A percentile compares a stretch with the other conserved stretches of the same genome.
phyloP scores from a whole-genome alignment of 2,113 vertebrate species.

The Galemys pyrenaicus region DNA sequence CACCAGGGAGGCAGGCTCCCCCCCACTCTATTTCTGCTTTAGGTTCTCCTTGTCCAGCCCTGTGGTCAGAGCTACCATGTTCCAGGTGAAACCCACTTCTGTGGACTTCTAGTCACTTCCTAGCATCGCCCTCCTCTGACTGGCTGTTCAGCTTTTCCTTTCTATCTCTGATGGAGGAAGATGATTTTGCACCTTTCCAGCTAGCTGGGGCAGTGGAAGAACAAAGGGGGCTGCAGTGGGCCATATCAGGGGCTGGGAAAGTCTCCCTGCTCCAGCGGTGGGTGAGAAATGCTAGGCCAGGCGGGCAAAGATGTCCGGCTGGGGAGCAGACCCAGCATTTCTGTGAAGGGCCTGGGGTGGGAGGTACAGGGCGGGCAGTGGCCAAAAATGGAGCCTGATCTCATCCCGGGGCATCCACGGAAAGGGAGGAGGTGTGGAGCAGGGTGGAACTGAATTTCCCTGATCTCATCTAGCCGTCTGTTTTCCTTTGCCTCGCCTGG shows the following conservation, averaged over 20 bases:
- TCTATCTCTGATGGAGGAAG: background rate
- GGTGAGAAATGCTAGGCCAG: background rate
- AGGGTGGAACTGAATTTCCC: background rate
- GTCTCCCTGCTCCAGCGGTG: no score
- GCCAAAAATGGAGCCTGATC: background rate
- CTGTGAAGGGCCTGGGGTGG: background rate
- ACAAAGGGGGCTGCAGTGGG: background rate
- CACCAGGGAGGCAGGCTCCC: no score
- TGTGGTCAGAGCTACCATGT: background rate
- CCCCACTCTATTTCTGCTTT: background rate
- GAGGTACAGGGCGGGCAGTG: background rate
- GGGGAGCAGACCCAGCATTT: background rate
- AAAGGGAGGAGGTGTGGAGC: background rate
- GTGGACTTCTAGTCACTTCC: background rate
- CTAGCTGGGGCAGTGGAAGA: background rate
- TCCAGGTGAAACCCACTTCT: background rate
- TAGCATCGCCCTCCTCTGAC: background rate
- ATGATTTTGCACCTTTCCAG: background rate
- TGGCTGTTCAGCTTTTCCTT: background rate
- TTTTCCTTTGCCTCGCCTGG: background rate
- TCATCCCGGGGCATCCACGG: background rate
- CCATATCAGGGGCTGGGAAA: background rate
- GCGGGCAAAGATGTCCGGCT: background rate
- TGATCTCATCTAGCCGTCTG: background rate
- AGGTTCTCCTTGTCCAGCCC: background rate